Evolutionary conservation across 92 coral and sea anemone species (phyloP), one percentile per base, ranked within the genome.

Genomic region (Epizoanthus ramosus): DNA sequence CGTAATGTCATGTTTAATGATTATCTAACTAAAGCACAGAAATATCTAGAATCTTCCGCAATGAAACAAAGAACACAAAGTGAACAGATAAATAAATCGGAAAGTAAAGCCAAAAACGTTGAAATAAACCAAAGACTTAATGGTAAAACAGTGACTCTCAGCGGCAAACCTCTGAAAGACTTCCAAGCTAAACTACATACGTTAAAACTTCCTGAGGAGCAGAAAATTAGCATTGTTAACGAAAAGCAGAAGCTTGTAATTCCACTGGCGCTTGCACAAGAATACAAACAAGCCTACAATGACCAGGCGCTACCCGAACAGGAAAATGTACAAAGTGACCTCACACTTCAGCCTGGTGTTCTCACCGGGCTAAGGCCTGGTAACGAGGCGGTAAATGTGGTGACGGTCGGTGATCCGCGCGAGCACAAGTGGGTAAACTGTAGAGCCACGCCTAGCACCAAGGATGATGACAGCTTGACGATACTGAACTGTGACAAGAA

Each of bases 171-270:
- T 63, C 47, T 17, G 15, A 39, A 77, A 8, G 58, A 0, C 57
- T 39, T 77, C 52, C 67, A 60, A 23, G 39, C 82, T 19, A 43
- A 41, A 14, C 45, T 43, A 35, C 3, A 19, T 5, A 77, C 23
- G 37, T 13, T 59, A n/a, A 45, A 77, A 61, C 82, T 39, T 61
- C 82, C 82, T 8, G 56, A 77, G 21, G 82, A 77, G 25, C 82
- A 77, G 63, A 41, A 77, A 43, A 63, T 77, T 41, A 77, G 82
- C 54, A 35, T 77, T 63, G 70, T 77, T 41, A 77, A 77, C 16
- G 82, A 77, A 17, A 61, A 77, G 5, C 82, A 77, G 57, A 77
- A 77, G 82, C 82, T 77, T 6, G 71, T 61, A 12, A 77, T 77
- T 41, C 82, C 82, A 21, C 17, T 77, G 8, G 58, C 82, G 24